Conservation (phyloP, 2,113 vertebrate genomes). For the Psilopsiagon aymara region DNA sequence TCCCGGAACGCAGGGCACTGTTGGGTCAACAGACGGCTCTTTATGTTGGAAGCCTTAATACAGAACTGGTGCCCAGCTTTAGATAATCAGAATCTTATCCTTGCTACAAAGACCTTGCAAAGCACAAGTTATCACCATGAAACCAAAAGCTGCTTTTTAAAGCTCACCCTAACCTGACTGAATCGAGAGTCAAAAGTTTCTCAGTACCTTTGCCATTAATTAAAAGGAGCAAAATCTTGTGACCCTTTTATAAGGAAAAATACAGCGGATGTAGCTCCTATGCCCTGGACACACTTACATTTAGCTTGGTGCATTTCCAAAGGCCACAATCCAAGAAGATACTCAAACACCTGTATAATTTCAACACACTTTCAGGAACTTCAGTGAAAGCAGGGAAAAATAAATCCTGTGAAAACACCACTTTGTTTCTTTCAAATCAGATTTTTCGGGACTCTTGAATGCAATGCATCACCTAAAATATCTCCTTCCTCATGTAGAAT, state of each 20-base stretch:
- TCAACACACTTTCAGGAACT: background rate
- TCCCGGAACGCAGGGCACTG: background rate
- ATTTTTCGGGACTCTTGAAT: background rate
- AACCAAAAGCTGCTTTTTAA: background rate
- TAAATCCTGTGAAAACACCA: background rate
- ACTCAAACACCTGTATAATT: background rate
- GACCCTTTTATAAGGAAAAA: background rate
- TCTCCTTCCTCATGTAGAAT: slow-evolving; percentile 14
- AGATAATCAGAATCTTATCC: background rate
- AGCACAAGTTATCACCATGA: background rate
- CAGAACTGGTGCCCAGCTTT: background rate
- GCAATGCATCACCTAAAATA: slow-evolving; percentile 11
- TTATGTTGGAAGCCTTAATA: background rate
- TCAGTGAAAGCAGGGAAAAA: background rate
- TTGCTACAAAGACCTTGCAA: background rate
- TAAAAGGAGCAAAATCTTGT: background rate
- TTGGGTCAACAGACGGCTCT: background rate
- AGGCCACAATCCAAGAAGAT: background rate
- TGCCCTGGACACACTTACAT: background rate
- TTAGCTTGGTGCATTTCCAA: slow-evolving; percentile 36
- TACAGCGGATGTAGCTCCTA: background rate
- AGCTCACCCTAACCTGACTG: background rate
- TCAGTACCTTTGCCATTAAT: background rate
- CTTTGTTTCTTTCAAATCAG: slow-evolving; percentile 19
- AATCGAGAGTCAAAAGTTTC: background rate